Conservation (phyloP, 2,888 invertebrate genomes). For the Synergus itoensis region DNA sequence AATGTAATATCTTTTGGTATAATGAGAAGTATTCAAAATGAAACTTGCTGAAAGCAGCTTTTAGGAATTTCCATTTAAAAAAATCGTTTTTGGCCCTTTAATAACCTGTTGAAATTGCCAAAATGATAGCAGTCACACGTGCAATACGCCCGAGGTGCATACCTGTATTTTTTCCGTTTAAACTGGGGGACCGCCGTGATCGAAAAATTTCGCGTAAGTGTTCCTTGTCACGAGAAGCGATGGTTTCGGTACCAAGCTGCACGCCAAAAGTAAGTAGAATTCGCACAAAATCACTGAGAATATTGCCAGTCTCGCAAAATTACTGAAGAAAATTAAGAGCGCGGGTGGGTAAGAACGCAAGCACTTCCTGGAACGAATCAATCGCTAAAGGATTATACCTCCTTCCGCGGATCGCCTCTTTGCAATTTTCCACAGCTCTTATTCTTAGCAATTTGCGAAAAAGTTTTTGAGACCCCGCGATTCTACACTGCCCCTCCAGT, state of each 20-base stretch:
- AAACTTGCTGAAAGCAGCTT: not conserved
- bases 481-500: slow-evolving; percentile 53
- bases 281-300: slow-evolving; percentile 56
- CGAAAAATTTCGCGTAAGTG: slow-evolving; percentile 56
- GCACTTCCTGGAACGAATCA: slow-evolving; percentile 71
- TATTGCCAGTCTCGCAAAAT: slow-evolving; percentile 62
- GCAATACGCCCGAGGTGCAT: slow-evolving; percentile 10
- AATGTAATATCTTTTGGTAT: not conserved
- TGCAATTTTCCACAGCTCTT: slow-evolving; percentile 64
- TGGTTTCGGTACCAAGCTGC: slow-evolving; percentile 44
- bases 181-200: slow-evolving; percentile 48
- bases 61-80: not conserved
- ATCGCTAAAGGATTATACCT: slow-evolving; percentile 63
- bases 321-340: slow-evolving; percentile 68
- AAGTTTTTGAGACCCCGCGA: slow-evolving; percentile 62
- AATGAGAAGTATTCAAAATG: not conserved
- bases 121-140: slow-evolving; percentile 31
- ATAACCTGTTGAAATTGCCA: slow-evolving; percentile 33
- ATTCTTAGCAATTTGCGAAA: slow-evolving; percentile 66
- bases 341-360: slow-evolving; percentile 60
- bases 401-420: slow-evolving; percentile 61
- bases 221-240: slow-evolving; percentile 59
- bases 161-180: slow-evolving; percentile 31
- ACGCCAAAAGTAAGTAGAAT: slow-evolving; percentile 44
- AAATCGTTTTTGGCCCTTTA: slow-evolving; percentile 16